These are phyloP conservation scores for Pseudeuparius sepicola DNA, from an alignment of 2,888 invertebrate species.

Conservation along the genomic window DNA sequence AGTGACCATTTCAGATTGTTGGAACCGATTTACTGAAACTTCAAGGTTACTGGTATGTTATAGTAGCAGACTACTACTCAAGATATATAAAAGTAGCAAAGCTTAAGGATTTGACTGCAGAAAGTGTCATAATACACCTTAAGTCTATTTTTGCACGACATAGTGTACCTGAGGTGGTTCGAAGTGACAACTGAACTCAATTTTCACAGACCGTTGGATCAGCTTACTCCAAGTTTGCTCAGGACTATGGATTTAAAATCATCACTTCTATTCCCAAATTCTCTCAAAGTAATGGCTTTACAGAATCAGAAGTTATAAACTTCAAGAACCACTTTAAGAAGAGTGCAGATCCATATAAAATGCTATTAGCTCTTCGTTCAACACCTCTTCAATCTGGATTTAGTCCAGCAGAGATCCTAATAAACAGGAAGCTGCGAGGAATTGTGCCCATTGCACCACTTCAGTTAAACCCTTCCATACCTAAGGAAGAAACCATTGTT, in stretches of 20 bases:
- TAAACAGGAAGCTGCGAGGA: conserved; percentile 23
- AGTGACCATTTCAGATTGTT: conserved; percentile 21
- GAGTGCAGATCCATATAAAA: conserved; percentile 8
- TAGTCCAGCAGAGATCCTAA: conserved; percentile 26
- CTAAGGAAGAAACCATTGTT: not conserved
- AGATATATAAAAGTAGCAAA: conserved; percentile 20
- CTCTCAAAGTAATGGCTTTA: conserved; percentile 23
- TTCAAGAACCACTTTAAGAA: conserved; percentile 24
- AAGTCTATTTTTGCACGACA: conserved; percentile 22
- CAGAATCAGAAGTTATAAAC: conserved; percentile 22
- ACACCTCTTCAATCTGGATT: conserved; percentile 16
- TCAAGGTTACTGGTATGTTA: conserved; percentile 16
- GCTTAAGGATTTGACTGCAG: conserved; percentile 10
- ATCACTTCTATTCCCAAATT: conserved; percentile 21
- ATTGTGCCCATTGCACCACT: no score
- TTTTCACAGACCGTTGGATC: conserved; percentile 16
- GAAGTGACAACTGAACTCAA: conserved; percentile 23
- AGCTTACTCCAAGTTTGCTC: conserved; percentile 20
- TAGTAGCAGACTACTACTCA: conserved; percentile 22
- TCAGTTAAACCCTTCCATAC: no score
- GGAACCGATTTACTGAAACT: conserved; percentile 20
- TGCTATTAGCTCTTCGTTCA: not conserved
- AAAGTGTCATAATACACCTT: conserved; percentile 11
- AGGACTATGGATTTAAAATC: conserved; percentile 20
- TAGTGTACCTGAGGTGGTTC: conserved; percentile 22